These are phyloP conservation scores for Macrotrachela quadricornifera DNA, from an alignment of 1,140 invertebrate species.

Conservation along the genomic window DNA sequence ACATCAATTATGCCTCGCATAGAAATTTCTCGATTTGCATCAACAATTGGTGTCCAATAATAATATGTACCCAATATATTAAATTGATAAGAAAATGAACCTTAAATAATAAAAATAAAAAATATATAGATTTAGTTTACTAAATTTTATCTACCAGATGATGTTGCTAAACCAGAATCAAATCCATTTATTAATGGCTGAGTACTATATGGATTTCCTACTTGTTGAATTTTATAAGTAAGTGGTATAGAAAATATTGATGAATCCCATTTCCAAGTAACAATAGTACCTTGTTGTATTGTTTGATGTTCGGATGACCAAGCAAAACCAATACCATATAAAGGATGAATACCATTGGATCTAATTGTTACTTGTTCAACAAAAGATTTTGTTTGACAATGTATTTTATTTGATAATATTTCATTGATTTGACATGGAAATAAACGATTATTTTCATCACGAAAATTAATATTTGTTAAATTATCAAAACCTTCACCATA, in stretches of 20 bases:
- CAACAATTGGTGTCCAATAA: slow-evolving; percentile 17
- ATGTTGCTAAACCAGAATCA: not conserved
- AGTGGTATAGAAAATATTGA: slow-evolving; percentile 5
- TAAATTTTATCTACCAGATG: not conserved
- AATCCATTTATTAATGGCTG: not conserved
- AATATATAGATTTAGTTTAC: too few species aligned
- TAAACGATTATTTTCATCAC: slow-evolving; percentile 11
- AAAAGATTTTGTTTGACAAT: slow-evolving; percentile 14
- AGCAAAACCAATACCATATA: slow-evolving; percentile 1
- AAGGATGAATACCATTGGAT: not conserved
- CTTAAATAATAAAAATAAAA: not conserved
- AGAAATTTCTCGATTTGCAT: slow-evolving; percentile 10
- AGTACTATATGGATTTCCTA: not conserved
- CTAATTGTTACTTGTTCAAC: not conserved
- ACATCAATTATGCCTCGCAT: slow-evolving; percentile 15
- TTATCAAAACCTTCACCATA: slow-evolving; percentile 16
- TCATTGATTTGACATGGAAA: slow-evolving; percentile 13
- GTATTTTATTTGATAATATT: slow-evolving; percentile 12
- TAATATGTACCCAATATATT: slow-evolving; percentile 13
- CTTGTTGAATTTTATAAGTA: slow-evolving; percentile 12
- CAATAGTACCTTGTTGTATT: slow-evolving; percentile 12
- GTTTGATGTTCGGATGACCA: not conserved
- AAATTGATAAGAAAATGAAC: slow-evolving; percentile 14
- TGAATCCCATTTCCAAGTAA: slow-evolving; percentile 15
- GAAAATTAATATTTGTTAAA: not conserved